Conservation (phyloP, 2,888 invertebrate species). For the Limnephilus lunatus region DNA sequence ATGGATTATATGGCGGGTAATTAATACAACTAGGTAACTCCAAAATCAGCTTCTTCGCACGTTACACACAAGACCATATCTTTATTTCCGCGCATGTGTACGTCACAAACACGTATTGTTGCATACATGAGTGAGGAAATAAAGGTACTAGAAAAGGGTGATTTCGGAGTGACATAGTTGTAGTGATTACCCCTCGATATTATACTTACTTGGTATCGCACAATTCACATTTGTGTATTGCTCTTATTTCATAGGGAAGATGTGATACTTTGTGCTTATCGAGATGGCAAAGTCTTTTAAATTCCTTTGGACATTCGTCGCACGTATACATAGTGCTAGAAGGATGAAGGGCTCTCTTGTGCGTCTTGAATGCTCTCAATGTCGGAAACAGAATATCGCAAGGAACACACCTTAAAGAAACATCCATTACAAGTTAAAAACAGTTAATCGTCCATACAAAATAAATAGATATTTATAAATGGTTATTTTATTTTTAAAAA, state of each 20-base stretch:
- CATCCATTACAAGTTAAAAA: neutral
- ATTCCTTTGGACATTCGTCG: constrained; percentile 48
- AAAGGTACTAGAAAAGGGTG: no score
- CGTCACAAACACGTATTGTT: no score
- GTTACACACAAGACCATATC: no score
- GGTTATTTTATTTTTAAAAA: no score
- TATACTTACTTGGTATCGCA: constrained; percentile 49
- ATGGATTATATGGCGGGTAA: no score
- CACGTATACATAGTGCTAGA: constrained; percentile 31
- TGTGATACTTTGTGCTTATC: constrained; percentile 51
- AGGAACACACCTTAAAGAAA: constrained; percentile 43
- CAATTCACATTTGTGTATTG: constrained; percentile 50
- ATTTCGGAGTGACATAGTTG: no score
- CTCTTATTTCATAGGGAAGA: constrained; percentile 47
- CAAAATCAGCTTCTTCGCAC: no score
- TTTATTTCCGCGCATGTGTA: no score
- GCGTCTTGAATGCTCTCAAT: constrained; percentile 31
- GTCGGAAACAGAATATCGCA: constrained; percentile 53
- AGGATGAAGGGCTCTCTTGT: constrained; percentile 21
- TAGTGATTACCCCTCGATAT: neutral
- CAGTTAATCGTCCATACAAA: constrained; percentile 35
- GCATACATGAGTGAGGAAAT: no score
- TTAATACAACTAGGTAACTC: no score
- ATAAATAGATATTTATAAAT: neutral
- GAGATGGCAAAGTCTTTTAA: constrained; percentile 34